Conservation (phyloP, 30 jellyfish, hydroid and myxozoan species). For the Cassiopea andromeda region DNA sequence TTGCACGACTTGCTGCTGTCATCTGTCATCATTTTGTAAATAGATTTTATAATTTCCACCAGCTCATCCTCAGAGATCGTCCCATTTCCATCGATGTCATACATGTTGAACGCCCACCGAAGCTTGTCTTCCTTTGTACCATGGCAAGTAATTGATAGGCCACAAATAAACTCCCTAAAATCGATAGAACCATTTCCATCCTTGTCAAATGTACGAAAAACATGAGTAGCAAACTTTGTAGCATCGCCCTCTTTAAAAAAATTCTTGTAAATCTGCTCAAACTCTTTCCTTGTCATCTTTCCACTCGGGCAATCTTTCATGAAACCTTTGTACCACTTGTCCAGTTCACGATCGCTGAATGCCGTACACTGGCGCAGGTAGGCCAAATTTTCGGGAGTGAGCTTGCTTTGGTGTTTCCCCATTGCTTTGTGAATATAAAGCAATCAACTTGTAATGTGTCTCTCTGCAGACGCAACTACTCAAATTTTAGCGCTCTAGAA, state of each 20-base stretch:
- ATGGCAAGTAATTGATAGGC: conserved; percentile 97
- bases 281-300: conserved; percentile 94
- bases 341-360: conserved; percentile 93
- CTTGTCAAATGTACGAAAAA: conserved; percentile 96
- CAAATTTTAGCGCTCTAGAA: not conserved
- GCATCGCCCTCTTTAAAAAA: conserved; percentile 99
- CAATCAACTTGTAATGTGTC: not conserved
- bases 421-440: conserved; percentile 2
- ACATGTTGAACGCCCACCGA: conserved; percentile 99
- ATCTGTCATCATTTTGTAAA: conserved; percentile 94
- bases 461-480: not conserved
- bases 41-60: conserved; percentile 90
- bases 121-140: conserved; percentile 99
- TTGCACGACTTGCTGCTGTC: conserved; percentile 56
- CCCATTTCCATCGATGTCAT: conserved; percentile 98
- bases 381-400: conserved; percentile 93
- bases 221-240: conserved; percentile 97
- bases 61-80: conserved; percentile 95
- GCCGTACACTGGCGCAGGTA: conserved; percentile 98
- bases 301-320: conserved; percentile 99
- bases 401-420: conserved; percentile 99
- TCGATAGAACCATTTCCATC: conserved; percentile 98
- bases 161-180: conserved; percentile 97
- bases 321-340: conserved; percentile 98
- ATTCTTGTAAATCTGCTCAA: conserved; percentile 96